Conservation (phyloP, 2,113 vertebrate species). For the Galemys pyrenaicus region DNA sequence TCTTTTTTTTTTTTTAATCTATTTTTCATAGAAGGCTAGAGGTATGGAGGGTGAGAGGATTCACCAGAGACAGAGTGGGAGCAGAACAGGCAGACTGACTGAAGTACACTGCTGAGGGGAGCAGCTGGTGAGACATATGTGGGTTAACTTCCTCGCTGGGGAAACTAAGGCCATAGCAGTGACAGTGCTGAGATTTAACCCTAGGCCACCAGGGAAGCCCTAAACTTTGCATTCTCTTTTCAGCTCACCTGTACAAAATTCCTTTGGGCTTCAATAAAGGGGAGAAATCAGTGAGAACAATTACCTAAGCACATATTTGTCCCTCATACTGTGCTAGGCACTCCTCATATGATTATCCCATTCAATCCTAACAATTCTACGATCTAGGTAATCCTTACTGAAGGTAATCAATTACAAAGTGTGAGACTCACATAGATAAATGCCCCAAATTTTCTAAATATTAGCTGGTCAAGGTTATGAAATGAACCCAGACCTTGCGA, state of each 20-base stretch:
- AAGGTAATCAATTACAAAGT: neutral
- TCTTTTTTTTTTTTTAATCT: neutral
- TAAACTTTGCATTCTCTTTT: neutral
- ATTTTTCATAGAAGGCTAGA: no score
- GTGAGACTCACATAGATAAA: neutral
- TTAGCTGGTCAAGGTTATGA: neutral
- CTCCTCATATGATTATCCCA: neutral
- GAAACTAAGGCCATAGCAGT: no score
- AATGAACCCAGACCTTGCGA: neutral
- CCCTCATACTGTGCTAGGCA: neutral
- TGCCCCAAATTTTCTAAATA: neutral
- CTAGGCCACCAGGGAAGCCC: no score
- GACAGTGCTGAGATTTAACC: no score
- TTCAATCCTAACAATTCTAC: neutral
- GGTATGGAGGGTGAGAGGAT: no score
- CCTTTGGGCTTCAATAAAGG: neutral
- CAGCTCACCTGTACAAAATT: neutral
- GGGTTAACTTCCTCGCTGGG: no score
- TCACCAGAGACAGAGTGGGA: no score
- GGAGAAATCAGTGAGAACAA: neutral
- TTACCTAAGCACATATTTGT: neutral
- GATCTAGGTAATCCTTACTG: neutral
- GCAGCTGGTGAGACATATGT: no score
- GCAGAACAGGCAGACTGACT: no score
- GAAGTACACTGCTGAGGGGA: no score